These are phyloP conservation scores for Aspidoscelis tigris DNA, from an alignment of 2,113 vertebrate species.

Conservation along the genomic window DNA sequence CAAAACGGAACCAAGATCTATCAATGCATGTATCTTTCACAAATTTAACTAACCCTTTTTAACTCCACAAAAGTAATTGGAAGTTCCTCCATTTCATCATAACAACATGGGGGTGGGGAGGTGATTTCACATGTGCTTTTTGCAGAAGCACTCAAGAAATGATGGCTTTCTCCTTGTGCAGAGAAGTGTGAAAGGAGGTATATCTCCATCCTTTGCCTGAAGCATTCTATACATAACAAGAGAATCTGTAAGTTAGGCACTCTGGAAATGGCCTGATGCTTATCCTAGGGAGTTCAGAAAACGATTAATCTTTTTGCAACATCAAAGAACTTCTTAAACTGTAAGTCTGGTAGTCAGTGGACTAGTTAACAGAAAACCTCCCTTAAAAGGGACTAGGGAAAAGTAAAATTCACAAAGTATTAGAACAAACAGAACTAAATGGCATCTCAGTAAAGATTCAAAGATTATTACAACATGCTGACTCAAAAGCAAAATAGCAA, in stretches of 20 bases:
- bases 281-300: background rate
- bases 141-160: background rate
- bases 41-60: background rate
- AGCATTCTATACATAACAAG: background rate
- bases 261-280: background rate
- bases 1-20: background rate
- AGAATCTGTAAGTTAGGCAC: background rate
- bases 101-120: background rate
- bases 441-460: too few species aligned
- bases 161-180: background rate
- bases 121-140: background rate
- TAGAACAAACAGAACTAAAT: too few species aligned
- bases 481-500: too few species aligned
- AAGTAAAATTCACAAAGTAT: too few species aligned
- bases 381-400: too few species aligned
- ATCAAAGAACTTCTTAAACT: background rate
- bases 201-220: background rate
- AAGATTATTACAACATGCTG: too few species aligned
- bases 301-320: background rate
- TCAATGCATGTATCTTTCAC: background rate
- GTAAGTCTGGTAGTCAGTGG: background rate
- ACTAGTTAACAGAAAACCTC: background rate
- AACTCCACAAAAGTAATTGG: background rate
- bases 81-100: background rate
- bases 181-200: background rate